A percentile compares a stretch with the other conserved stretches of the same genome.
Conservation (phyloP, 2,797 vertebrate species). For the Amniataba percoides region DNA sequence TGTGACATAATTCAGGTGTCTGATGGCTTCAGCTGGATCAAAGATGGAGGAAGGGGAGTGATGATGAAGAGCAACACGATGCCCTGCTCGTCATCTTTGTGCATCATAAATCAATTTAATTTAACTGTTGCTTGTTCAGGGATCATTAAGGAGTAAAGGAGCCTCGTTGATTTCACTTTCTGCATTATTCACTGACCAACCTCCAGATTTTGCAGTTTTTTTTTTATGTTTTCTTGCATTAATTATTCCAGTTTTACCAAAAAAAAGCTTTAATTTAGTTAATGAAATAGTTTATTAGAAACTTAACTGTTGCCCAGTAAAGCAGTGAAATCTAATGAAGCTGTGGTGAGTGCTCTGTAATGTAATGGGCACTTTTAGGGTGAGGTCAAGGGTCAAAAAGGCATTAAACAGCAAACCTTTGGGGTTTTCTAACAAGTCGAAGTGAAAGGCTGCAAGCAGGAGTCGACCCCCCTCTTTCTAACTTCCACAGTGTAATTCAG, state of each 20-base stretch:
- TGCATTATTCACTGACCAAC: no score
- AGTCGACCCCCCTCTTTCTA: not conserved
- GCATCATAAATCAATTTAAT: not conserved
- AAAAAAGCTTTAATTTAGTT: not conserved
- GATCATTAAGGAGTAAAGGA: no score
- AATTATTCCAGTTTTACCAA: no score
- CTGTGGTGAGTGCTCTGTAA: not conserved
- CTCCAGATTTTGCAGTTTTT: no score
- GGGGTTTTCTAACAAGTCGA: not conserved
- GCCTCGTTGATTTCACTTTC: no score
- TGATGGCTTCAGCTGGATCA: not conserved
- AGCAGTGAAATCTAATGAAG: no score
- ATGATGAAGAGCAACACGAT: not conserved
- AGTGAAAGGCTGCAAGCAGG: not conserved
- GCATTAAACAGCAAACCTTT: not conserved
- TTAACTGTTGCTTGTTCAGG: not conserved
- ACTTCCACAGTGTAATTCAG: constrained; percentile 62
- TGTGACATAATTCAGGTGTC: not conserved
- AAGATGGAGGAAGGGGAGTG: not conserved
- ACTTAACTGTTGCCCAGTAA: not conserved
- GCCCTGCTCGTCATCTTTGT: not conserved
- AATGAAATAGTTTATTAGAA: not conserved
- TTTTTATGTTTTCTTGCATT: no score
- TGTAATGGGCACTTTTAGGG: not conserved
- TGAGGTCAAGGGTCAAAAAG: not conserved